Percentiles rank a stretch among this genome's conserved stretches.
These are phyloP conservation scores for Hydropsyche tenuis DNA, from an alignment of 1,140 invertebrate genomes.

Conservation along the genomic window DNA sequence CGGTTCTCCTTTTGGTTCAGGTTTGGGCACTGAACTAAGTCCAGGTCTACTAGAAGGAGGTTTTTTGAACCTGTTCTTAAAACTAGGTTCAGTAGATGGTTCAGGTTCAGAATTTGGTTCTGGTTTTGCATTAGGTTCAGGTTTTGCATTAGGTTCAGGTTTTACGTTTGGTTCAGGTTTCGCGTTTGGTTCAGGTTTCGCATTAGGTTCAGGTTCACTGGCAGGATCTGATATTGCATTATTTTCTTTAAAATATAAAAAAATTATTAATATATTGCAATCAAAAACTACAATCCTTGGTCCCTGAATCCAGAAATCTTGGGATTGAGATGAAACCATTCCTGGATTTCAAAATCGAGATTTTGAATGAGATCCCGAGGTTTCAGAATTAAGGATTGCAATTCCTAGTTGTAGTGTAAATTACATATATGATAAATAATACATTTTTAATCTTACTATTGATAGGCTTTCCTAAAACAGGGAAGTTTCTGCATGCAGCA, in stretches of 20 bases:
- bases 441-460: constrained; percentile 54
- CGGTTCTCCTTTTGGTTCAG: constrained; percentile 55
- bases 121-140: constrained; percentile 56
- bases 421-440: constrained; percentile 39
- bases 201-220: constrained; percentile 57
- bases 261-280: too few relatives aligned
- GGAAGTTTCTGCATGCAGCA: constrained; percentile 78
- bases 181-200: constrained; percentile 57
- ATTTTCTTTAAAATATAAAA: constrained; percentile 46
- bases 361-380: too few relatives aligned
- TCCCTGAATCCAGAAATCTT: too few relatives aligned
- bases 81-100: constrained; percentile 52
- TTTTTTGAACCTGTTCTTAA: constrained; percentile 49
- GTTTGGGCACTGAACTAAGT: constrained; percentile 52
- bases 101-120: constrained; percentile 53
- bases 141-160: constrained; percentile 54
- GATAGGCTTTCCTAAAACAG: constrained; percentile 65
- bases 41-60: constrained; percentile 51
- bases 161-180: constrained; percentile 59
- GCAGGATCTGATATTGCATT: constrained; percentile 54
- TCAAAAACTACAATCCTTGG: too few relatives aligned
- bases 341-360: too few relatives aligned
- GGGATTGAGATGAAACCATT: too few relatives aligned
- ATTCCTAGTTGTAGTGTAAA: too few relatives aligned
- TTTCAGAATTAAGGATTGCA: too few relatives aligned